Evolutionary conservation across 2,888 invertebrate genomes (phyloP).

Genomic region (Gymnoscelis rufifasciata): DNA sequence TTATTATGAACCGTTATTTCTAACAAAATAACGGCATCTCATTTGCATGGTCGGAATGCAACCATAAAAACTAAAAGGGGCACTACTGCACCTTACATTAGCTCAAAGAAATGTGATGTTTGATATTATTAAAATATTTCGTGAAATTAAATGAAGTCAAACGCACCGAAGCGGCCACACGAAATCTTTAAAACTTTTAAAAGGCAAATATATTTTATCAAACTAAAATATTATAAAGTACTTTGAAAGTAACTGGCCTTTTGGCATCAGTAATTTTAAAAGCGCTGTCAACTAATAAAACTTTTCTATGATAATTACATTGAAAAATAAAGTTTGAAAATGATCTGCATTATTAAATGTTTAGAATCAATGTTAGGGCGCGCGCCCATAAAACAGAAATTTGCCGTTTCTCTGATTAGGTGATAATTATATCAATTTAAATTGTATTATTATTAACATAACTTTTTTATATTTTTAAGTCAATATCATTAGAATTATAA

Average conservation of each 20-base stretch:
- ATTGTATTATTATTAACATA: too few species aligned
- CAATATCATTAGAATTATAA: too few species aligned
- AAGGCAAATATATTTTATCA: slow-evolving; percentile 13
- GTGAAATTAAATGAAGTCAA: neutral
- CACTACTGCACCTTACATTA: too few species aligned
- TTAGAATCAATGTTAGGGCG: too few species aligned
- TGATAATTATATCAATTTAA: too few species aligned
- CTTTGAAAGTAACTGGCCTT: slow-evolving; percentile 12
- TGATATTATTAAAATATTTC: neutral
- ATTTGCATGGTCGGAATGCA: too few species aligned
- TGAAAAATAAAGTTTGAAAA: slow-evolving; percentile 33
- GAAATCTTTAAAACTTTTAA: slow-evolving; percentile 12
- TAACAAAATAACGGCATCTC: too few species aligned
- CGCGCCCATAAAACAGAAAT: too few species aligned
- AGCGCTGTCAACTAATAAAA: slow-evolving; percentile 35
- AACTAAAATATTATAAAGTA: slow-evolving; percentile 4
- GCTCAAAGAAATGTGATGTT: too few species aligned
- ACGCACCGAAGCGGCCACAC: neutral
- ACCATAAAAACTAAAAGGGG: too few species aligned
- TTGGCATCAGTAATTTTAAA: slow-evolving; percentile 11
- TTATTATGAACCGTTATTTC: too few species aligned
- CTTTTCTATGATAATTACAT: slow-evolving; percentile 39
- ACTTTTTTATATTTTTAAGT: slow-evolving; percentile 4
- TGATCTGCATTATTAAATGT: slow-evolving; percentile 33
- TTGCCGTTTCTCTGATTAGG: too few species aligned